A percentile compares a stretch with the other conserved stretches of the same genome.
These are phyloP conservation scores for Pogonocherus hispidulus DNA, from an alignment of 2,888 invertebrate genomes.

Conservation along the genomic window DNA sequence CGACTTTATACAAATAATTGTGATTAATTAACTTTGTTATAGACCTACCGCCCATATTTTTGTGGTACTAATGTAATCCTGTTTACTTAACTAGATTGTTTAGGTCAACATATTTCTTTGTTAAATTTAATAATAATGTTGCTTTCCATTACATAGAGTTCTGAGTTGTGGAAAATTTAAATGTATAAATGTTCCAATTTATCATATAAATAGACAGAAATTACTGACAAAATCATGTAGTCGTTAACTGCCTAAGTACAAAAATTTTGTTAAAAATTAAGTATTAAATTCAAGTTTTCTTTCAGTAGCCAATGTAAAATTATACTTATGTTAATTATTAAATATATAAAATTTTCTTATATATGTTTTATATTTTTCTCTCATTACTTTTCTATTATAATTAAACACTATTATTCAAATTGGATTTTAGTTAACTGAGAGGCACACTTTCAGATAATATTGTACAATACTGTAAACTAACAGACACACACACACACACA, in stretches of 20 bases:
- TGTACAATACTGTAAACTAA: no score
- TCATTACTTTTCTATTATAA: no score
- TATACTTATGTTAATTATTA: conserved; percentile 13
- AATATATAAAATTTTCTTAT: conserved; percentile 19
- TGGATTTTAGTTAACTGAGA: no score
- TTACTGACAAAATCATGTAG: neutral
- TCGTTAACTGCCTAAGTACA: conserved; percentile 25
- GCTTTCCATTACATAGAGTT: neutral
- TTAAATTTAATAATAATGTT: neutral
- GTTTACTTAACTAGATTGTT: neutral
- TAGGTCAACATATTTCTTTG: neutral
- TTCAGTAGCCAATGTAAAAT: conserved; percentile 8
- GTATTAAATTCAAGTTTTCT: conserved; percentile 8
- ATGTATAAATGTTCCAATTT: neutral
- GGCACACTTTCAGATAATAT: no score
- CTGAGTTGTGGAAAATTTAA: neutral
- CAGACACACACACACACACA: no score
- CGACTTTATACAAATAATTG: conserved; percentile 17
- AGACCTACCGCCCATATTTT: neutral
- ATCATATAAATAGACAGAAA: neutral
- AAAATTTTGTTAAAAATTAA: conserved; percentile 14
- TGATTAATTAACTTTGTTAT: neutral
- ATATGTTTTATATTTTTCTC: no score
- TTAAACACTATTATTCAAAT: no score
- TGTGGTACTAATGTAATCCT: neutral